These are phyloP conservation scores for Valencia hispanica DNA, from an alignment of 2,797 vertebrate genomes.

Conservation along the genomic window DNA sequence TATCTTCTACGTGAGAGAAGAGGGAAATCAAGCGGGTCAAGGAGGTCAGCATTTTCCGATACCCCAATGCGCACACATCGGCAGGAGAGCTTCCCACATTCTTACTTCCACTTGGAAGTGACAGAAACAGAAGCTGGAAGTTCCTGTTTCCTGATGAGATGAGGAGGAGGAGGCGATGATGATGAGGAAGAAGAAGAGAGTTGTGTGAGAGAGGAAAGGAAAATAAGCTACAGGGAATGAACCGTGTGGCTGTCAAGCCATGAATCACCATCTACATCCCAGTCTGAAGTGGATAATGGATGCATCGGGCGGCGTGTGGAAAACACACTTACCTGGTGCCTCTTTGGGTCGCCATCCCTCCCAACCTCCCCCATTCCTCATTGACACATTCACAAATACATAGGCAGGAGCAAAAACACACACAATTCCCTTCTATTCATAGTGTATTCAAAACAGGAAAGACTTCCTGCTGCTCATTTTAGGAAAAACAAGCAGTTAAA, in stretches of 20 bases:
- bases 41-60: constrained; percentile 44
- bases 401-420: constrained; percentile 19
- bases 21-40: constrained; percentile 38
- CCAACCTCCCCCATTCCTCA: neutral
- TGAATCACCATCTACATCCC: constrained; percentile 3
- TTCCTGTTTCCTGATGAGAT: constrained; percentile 74
- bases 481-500: constrained; percentile 77
- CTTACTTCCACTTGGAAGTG: constrained; percentile 83
- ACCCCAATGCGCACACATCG: constrained; percentile 30
- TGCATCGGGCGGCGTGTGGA: neutral
- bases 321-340: neutral
- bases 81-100: constrained; percentile 61
- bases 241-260: neutral
- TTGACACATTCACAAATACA: constrained; percentile 9
- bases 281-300: neutral
- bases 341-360: neutral
- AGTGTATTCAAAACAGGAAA: constrained; percentile 82
- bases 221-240: constrained; percentile 29
- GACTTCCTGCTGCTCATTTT: constrained; percentile 80
- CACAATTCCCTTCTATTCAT: constrained; percentile 71
- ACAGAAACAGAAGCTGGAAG: constrained; percentile 89
- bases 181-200: constrained; percentile 82
- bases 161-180: constrained; percentile 48
- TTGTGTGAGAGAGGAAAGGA: constrained; percentile 69
- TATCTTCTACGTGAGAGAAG: constrained; percentile 53